phyloP scores from a whole-genome alignment of 2,888 invertebrate genomes.

The Drosophila crucigera region DNA sequence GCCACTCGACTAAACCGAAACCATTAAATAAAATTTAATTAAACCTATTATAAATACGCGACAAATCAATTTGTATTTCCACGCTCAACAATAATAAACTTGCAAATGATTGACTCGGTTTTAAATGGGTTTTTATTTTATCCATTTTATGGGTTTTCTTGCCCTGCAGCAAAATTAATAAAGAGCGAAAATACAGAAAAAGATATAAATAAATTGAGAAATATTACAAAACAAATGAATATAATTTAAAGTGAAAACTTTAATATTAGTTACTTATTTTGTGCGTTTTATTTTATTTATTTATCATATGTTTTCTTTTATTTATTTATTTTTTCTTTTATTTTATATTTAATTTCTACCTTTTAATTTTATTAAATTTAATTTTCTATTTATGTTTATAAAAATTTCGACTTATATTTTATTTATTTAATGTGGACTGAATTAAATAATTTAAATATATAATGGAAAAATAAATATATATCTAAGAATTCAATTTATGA shows the following conservation, averaged over 20 bases:
- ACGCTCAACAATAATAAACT: neutral
- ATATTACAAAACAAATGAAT: neutral
- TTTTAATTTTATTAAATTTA: neutral
- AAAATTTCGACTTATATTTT: neutral
- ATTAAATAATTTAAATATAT: neutral
- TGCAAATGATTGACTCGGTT: conserved; percentile 13
- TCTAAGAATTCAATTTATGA: neutral
- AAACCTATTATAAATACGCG: conserved; percentile 28
- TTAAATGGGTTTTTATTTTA: neutral
- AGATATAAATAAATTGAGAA: neutral
- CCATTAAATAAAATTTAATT: conserved; percentile 33
- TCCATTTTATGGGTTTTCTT: neutral
- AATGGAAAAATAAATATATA: neutral
- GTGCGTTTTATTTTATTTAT: neutral
- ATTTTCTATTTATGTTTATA: accelerated
- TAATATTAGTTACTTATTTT: neutral
- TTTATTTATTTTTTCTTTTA: neutral
- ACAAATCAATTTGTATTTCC: conserved; percentile 33
- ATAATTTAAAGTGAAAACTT: neutral
- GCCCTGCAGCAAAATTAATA: neutral
- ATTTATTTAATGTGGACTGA: neutral
- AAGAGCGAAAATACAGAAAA: neutral
- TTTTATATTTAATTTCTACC: neutral
- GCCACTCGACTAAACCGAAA: conserved; percentile 2
- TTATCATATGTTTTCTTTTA: neutral